These are phyloP conservation scores for Limenitis camilla DNA, from an alignment of 2,888 invertebrate genomes.

Conservation along the genomic window DNA sequence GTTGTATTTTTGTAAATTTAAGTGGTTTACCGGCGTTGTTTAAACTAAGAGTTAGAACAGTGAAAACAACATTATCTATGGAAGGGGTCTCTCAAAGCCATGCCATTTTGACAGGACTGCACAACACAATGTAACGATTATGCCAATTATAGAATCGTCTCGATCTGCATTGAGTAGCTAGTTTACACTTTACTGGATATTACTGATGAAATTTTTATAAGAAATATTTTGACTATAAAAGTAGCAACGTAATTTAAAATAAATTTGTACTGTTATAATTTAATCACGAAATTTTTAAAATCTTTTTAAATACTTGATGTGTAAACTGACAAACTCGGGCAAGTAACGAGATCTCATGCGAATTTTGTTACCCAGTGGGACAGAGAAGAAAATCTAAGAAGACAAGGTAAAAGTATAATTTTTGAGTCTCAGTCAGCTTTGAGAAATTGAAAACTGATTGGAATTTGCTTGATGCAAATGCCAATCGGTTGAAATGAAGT, in stretches of 20 bases:
- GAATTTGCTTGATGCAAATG: slow-evolving; percentile 13
- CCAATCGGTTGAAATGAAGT: slow-evolving; percentile 13
- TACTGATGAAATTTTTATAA: background rate
- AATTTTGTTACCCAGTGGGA: slow-evolving; percentile 23
- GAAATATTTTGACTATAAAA: background rate
- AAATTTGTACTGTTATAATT: no score
- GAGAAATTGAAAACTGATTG: no score
- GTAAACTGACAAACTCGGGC: slow-evolving; percentile 19
- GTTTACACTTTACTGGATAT: slow-evolving; percentile 15
- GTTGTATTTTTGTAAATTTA: background rate
- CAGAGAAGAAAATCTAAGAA: slow-evolving; percentile 7
- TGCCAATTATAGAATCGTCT: slow-evolving; percentile 21
- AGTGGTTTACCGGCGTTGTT: background rate
- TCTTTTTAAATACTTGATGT: slow-evolving; percentile 6
- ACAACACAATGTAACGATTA: slow-evolving; percentile 14
- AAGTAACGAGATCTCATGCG: slow-evolving; percentile 25
- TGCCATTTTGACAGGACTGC: slow-evolving; percentile 23
- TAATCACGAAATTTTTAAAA: no score
- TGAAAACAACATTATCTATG: slow-evolving; percentile 21
- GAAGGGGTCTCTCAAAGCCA: slow-evolving; percentile 25
- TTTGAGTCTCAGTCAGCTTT: slow-evolving; percentile 1
- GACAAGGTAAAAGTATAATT: slow-evolving; percentile 13
- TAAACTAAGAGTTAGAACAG: slow-evolving; percentile 19
- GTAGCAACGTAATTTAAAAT: no score
- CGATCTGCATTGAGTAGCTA: slow-evolving; percentile 17